Evolutionary conservation across 1,140 invertebrate species (phyloP).

Genomic region (Caenorhabditis brenneri): DNA sequence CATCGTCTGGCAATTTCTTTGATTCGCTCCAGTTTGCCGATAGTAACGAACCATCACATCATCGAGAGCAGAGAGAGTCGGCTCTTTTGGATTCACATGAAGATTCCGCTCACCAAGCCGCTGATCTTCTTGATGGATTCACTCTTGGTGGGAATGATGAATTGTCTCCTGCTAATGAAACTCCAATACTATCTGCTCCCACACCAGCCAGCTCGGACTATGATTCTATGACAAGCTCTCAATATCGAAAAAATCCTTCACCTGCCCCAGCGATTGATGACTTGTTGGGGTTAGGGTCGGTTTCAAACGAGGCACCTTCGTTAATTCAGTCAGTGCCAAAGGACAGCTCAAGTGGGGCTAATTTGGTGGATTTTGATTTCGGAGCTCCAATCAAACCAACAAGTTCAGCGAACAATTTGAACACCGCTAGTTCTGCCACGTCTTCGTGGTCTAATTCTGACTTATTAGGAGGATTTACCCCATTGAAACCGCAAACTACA

Average conservation of each 20-base stretch:
- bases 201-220: slow-evolving; percentile 16
- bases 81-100: neutral
- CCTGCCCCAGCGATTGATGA: neutral
- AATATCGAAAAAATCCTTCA: neutral
- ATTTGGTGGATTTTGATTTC: slow-evolving; percentile 15
- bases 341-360: neutral
- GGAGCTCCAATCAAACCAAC: slow-evolving; percentile 15
- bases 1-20: neutral
- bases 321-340: too few relatives aligned
- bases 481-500: neutral
- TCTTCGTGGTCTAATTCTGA: slow-evolving; percentile 11
- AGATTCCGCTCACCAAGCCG: neutral
- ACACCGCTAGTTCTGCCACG: neutral
- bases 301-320: neutral
- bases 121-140: slow-evolving; percentile 15
- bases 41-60: neutral
- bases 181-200: neutral
- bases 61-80: neutral
- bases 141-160: neutral
- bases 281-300: neutral
- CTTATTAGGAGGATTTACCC: neutral
- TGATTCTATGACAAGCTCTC: neutral
- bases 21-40: slow-evolving; percentile 1
- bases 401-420: neutral
- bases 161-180: neutral